Conservation (phyloP, 2,888 invertebrate species). For the Latrodectus hesperus region DNA sequence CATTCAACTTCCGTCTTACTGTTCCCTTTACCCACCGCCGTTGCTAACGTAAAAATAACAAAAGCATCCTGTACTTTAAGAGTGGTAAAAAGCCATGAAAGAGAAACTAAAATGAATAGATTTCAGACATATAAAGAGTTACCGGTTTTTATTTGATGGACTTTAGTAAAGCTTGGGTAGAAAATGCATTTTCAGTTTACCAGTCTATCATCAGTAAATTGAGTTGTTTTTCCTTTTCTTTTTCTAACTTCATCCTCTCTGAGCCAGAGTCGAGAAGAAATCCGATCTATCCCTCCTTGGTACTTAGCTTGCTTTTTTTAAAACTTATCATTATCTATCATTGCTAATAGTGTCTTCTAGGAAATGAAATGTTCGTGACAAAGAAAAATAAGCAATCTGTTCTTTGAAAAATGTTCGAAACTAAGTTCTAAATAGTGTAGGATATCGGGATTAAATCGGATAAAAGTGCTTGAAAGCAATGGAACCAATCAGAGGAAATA, state of each 20-base stretch:
- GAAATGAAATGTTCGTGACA: conserved; percentile 21
- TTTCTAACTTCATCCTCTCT: neutral
- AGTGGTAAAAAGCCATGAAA: conserved; percentile 15
- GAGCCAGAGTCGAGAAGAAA: conserved; percentile 10
- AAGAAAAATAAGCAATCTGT: conserved; percentile 5
- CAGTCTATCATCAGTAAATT: conserved; percentile 44
- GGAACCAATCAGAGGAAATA: neutral
- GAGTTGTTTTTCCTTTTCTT: conserved; percentile 30
- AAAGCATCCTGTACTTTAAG: neutral
- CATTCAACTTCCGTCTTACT: conserved; percentile 39
- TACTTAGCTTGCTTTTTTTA: conserved; percentile 12
- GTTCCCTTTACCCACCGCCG: conserved; percentile 40
- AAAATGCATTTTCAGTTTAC: conserved; percentile 9
- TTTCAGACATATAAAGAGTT: conserved; percentile 54
- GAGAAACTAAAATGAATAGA: conserved; percentile 31
- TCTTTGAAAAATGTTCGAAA: neutral
- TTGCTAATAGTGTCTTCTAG: conserved; percentile 35
- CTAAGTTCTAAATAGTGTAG: conserved; percentile 3
- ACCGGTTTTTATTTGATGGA: conserved; percentile 35
- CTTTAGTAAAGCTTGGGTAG: conserved; percentile 10
- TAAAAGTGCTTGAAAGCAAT: neutral
- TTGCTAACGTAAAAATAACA: neutral
- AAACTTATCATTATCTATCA: conserved; percentile 53
- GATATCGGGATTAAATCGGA: conserved; percentile 5
- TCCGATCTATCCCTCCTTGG: conserved; percentile 12